Evolutionary conservation across 2,113 vertebrate genomes (phyloP).

Genomic region (Nanorana parkeri): DNA sequence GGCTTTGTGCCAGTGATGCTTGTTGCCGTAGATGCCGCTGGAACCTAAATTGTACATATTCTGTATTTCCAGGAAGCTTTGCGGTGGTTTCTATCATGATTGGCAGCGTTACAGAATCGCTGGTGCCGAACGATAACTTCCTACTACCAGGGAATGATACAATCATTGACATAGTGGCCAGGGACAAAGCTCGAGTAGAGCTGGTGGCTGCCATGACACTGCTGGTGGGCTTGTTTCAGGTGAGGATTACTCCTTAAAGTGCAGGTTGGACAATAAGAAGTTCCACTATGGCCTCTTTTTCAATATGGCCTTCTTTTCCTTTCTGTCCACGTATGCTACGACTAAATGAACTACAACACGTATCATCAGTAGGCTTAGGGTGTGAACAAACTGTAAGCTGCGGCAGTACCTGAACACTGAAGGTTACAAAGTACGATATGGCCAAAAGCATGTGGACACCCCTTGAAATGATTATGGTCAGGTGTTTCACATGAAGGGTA

Average conservation of each 20-base stretch:
- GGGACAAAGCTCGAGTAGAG: conserved; percentile 74
- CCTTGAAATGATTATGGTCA: no score
- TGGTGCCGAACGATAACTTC: conserved; percentile 79
- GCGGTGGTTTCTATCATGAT: conserved; percentile 96
- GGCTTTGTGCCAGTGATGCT: no score
- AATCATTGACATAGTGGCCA: conserved; percentile 59
- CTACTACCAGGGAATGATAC: conserved; percentile 64
- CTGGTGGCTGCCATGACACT: conserved; percentile 86
- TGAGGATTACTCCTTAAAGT: conserved; percentile 55
- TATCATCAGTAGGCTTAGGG: no score
- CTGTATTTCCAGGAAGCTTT: conserved; percentile 82
- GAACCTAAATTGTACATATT: background rate
- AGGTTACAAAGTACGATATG: no score
- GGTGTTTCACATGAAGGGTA: no score
- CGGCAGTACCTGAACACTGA: no score
- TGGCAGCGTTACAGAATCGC: conserved; percentile 84
- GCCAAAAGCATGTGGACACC: no score
- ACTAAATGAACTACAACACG: no score
- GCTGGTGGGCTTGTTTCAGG: conserved; percentile 88
- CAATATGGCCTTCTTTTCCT: background rate
- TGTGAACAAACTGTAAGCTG: no score
- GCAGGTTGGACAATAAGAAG: no score
- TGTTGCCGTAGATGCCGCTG: no score
- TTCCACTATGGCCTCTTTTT: background rate
- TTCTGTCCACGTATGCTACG: no score